Base-by-base conservation (phyloP, 1,140 invertebrate genomes). In the Vollenhovia emeryi region DNA sequence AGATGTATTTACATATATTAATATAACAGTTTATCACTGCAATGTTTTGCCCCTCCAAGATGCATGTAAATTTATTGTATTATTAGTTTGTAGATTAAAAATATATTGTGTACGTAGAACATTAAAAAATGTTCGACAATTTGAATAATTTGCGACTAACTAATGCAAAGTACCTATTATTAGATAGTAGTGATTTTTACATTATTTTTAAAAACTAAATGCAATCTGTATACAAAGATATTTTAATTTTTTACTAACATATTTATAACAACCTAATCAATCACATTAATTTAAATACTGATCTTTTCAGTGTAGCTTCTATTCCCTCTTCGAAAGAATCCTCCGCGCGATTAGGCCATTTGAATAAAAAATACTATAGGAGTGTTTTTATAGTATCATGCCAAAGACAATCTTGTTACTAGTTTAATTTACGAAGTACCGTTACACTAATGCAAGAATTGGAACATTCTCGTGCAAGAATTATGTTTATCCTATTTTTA, bases 381-480 rank as follows among this genome's bases (percentile, higher is more conserved):
- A 57, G 3, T 48, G 21, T 59, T 74, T 45, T 75, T 74, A 36
- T 84, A 60, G n/a, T 62, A 71, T 6, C 7, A 71, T 71, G 36
- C 13, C 48, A 66, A 68, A 79, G 7, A 68, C 13, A 79, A 68
- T 55, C 6, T 69, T 69, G 15, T 52, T 30, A 43, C n/a, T 78
- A 66, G 1, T 78, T 78, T 66, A 79, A 79, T 52, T 64, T 33
- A n/a, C 43, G 30, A 66, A 50, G 52, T 21, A 66, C 21, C 66
- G 52, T n/a, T 55, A 80, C 21, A 69, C 64, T 69, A 71, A 80
- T 80, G 36, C 64, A 80, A 69, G 24, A 80, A 80, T 36, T 55
- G 21, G 33, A 55, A 30, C 33, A 80, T 71, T 80, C 62, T 69
- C 64, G 36, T 57, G 48, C 48, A 69, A 80, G 50, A 71, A 57